Evolutionary conservation across 1,140 invertebrate genomes (phyloP).

Genomic region (Drosophila bocqueti): DNA sequence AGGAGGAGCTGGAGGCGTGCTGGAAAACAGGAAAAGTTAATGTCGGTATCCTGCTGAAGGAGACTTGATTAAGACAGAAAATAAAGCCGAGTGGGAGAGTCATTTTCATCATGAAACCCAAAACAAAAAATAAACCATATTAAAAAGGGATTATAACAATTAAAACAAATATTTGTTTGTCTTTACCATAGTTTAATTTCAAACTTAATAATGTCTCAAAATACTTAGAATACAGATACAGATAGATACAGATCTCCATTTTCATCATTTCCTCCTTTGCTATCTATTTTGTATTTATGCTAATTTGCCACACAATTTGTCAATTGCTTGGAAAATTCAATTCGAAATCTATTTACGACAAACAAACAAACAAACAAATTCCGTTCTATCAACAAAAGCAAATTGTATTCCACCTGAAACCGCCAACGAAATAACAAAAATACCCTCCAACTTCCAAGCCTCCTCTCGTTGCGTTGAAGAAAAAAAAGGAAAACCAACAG

Average conservation of each 20-base stretch:
- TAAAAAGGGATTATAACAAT: neutral
- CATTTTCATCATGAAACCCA: constrained; percentile 6
- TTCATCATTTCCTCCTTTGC: neutral
- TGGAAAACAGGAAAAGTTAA: constrained; percentile 18
- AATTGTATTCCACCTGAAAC: constrained; percentile 17
- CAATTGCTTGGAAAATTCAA: constrained; percentile 40
- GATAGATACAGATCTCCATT: neutral
- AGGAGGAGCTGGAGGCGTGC: constrained; percentile 11
- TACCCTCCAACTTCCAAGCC: neutral
- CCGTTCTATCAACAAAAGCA: constrained; percentile 36
- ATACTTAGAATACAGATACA: neutral
- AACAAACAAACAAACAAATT: constrained; percentile 17
- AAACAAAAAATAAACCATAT: neutral
- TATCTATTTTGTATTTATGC: constrained; percentile 17
- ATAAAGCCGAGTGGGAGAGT: neutral
- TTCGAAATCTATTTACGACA: constrained; percentile 40
- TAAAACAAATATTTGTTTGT: neutral
- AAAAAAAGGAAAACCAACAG: neutral
- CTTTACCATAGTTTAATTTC: neutral
- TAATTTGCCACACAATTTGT: constrained; percentile 29
- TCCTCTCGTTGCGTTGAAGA: neutral
- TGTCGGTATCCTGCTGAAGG: constrained; percentile 5
- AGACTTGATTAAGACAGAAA: constrained; percentile 31
- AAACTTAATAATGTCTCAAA: neutral
- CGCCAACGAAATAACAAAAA: constrained; percentile 17